Percentiles rank a stretch among this genome's conserved stretches.
Conservation (phyloP, 2,797 vertebrate genomes). For the Bradypodion ventrale region DNA sequence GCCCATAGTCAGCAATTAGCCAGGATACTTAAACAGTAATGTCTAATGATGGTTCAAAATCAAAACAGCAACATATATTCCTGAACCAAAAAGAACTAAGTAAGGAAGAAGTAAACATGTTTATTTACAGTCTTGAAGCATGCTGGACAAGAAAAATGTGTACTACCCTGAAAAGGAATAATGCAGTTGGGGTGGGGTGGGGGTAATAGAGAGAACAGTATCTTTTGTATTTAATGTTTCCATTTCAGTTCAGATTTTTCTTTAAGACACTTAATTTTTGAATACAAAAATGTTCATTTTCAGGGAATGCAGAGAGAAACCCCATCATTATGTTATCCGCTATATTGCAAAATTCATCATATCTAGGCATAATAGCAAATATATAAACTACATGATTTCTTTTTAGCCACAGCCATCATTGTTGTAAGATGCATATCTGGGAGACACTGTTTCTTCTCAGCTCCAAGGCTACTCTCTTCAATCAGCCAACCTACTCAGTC, state of each 20-base stretch:
- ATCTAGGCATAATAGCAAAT: background rate
- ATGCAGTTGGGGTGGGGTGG: background rate
- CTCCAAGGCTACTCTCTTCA: too few relatives aligned
- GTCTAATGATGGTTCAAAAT: conserved; percentile 8
- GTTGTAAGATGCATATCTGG: too few relatives aligned
- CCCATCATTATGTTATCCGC: background rate
- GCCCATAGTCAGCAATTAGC: background rate
- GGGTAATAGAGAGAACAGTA: too few relatives aligned
- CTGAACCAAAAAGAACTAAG: conserved; percentile 17
- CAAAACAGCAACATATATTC: conserved; percentile 21
- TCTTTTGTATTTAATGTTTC: background rate
- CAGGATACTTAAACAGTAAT: conserved; percentile 1
- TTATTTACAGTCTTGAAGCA: conserved; percentile 10
- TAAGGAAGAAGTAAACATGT: conserved; percentile 21
- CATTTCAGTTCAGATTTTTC: background rate
- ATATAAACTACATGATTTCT: background rate
- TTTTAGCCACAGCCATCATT: background rate
- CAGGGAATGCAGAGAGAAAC: background rate
- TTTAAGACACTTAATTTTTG: background rate
- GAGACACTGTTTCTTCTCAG: too few relatives aligned
- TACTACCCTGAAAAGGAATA: background rate
- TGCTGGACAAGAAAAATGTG: conserved; percentile 4
- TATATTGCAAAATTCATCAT: background rate
- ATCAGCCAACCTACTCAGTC: too few relatives aligned
- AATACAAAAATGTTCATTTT: background rate